Evolutionary conservation across 2,888 invertebrate genomes (phyloP).

Genomic region (Athalia circularis): DNA sequence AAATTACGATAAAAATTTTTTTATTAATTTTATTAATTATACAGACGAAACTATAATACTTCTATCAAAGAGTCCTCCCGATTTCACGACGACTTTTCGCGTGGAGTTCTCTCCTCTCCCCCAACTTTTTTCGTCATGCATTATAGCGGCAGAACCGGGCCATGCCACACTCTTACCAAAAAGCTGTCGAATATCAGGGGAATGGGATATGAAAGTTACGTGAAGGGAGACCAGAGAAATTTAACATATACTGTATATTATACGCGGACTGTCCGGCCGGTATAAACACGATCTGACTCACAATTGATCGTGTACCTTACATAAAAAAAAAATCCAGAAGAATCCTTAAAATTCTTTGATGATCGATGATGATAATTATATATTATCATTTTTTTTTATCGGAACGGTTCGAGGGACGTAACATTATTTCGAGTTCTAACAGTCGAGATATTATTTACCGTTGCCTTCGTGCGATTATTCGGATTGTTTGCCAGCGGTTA

Average conservation of each 20-base stretch:
- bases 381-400: too few relatives aligned
- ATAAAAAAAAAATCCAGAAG: too few relatives aligned
- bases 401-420: too few relatives aligned
- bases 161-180: slow-evolving; percentile 40
- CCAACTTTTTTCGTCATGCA: slow-evolving; percentile 12
- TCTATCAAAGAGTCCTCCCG: not conserved
- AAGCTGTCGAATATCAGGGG: slow-evolving; percentile 44
- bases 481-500: slow-evolving; percentile 29
- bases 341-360: too few relatives aligned
- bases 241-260: slow-evolving; percentile 42
- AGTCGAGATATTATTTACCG: too few relatives aligned
- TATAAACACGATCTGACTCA: too few relatives aligned
- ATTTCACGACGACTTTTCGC: not conserved
- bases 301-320: too few relatives aligned
- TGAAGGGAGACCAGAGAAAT: slow-evolving; percentile 59
- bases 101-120: not conserved
- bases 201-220: slow-evolving; percentile 63
- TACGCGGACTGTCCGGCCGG: not conserved
- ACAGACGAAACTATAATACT: not conserved
- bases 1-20: not conserved
- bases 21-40: not conserved
- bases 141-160: slow-evolving; percentile 24
- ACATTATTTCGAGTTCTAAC: too few relatives aligned
- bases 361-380: too few relatives aligned
- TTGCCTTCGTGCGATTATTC: not conserved